Percentiles rank a stretch among this genome's conserved stretches.
Conservation (phyloP, 1,140 invertebrate species). For the Phortica variegata region DNA sequence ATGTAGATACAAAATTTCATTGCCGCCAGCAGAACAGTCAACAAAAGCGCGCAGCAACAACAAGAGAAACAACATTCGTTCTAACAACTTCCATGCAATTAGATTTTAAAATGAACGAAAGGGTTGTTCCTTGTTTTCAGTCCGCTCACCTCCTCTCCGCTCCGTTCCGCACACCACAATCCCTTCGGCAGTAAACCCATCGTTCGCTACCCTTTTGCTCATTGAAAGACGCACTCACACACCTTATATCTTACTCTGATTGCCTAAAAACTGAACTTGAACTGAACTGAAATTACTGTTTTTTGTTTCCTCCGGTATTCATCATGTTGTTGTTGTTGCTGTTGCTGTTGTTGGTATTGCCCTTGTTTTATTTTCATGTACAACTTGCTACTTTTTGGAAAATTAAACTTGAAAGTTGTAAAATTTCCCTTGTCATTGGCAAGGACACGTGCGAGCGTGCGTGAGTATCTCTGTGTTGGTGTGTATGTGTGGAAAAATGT, state of each 20-base stretch:
- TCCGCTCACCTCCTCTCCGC: too few relatives aligned
- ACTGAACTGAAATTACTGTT: conserved; percentile 13
- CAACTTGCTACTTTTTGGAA: conserved; percentile 43
- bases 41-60: too few relatives aligned
- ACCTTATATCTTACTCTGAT: background rate
- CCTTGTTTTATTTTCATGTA: conserved; percentile 11
- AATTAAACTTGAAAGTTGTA: conserved; percentile 55
- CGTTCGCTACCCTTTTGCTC: too few relatives aligned
- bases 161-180: too few relatives aligned
- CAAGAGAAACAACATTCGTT: too few relatives aligned
- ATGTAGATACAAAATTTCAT: too few relatives aligned
- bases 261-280: too few relatives aligned
- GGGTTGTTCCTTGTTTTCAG: conserved; percentile 35
- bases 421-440: conserved; percentile 54
- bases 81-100: conserved; percentile 50
- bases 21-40: too few relatives aligned
- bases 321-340: conserved; percentile 11
- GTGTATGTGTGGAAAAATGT: conserved; percentile 14
- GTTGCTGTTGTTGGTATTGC: too few relatives aligned
- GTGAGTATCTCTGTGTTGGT: conserved; percentile 8
- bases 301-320: conserved; percentile 3
- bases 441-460: conserved; percentile 45
- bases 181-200: too few relatives aligned
- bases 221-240: background rate
- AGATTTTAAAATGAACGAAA: conserved; percentile 28